These are phyloP conservation scores for Naso thynnoides DNA, from an alignment of 2,797 vertebrate species.

Conservation along the genomic window DNA sequence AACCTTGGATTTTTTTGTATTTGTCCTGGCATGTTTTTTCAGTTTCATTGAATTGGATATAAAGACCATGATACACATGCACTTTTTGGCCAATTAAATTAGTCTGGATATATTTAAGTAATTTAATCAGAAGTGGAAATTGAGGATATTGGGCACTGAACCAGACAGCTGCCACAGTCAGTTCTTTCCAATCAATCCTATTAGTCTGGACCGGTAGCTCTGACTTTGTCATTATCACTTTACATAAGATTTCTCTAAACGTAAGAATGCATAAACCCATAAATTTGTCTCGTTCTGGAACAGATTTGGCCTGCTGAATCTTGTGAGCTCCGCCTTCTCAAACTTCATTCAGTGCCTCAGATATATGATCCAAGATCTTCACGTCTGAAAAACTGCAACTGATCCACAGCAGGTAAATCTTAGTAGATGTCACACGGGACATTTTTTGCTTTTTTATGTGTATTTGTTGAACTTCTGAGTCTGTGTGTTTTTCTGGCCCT, in stretches of 20 bases:
- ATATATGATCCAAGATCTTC: conserved; percentile 28
- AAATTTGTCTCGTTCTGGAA: neutral
- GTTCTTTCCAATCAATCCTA: conserved; percentile 49
- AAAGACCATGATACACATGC: conserved; percentile 1
- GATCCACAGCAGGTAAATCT: conserved; percentile 27
- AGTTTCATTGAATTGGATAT: neutral
- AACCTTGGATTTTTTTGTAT: neutral
- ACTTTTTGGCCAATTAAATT: conserved; percentile 18
- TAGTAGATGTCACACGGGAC: conserved; percentile 4
- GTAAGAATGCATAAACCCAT: conserved; percentile 3
- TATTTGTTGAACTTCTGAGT: neutral
- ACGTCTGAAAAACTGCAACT: neutral
- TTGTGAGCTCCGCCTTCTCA: neutral
- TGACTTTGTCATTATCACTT: conserved; percentile 17
- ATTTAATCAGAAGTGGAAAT: conserved; percentile 52
- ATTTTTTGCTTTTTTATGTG: neutral
- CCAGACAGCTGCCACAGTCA: conserved; percentile 46
- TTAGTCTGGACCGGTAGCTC: conserved; percentile 15
- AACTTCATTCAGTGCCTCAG: neutral
- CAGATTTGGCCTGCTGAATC: conserved; percentile 13
- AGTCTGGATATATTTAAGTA: conserved; percentile 26
- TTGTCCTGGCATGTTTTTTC: neutral
- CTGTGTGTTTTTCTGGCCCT: neutral
- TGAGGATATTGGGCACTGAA: conserved; percentile 41
- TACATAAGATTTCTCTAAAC: neutral